A percentile compares a stretch with the other conserved stretches of the same genome.
Conservation (phyloP, 2,888 invertebrate species). For the Apomyelois bistriatella region DNA sequence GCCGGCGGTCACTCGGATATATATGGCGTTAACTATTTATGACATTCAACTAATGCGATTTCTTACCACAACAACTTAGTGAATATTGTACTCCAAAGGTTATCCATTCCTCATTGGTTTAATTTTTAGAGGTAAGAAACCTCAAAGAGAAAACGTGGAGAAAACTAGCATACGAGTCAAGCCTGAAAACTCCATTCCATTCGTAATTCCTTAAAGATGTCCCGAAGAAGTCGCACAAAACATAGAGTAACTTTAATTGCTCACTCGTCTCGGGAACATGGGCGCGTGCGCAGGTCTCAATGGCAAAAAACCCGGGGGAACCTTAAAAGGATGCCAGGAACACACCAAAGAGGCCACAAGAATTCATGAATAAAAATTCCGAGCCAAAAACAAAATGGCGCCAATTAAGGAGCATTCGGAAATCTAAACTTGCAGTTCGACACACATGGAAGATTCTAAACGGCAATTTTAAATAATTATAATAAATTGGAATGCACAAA, state of each 20-base stretch:
- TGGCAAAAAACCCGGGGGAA: constrained; percentile 34
- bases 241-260: constrained; percentile 54
- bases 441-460: constrained; percentile 15
- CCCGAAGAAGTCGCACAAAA: constrained; percentile 26
- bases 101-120: no score
- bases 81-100: no score
- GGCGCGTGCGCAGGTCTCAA: constrained; percentile 46
- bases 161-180: background rate
- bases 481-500: background rate
- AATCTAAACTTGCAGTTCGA: constrained; percentile 46
- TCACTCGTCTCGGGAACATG: constrained; percentile 41
- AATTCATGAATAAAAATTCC: constrained; percentile 69
- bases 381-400: constrained; percentile 55
- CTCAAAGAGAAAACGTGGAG: no score
- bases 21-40: no score
- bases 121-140: no score
- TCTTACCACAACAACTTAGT: no score
- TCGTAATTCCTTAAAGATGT: background rate
- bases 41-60: no score
- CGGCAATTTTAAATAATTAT: background rate
- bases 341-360: constrained; percentile 44
- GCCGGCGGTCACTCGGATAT: no score
- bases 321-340: constrained; percentile 47
- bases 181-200: background rate
- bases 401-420: constrained; percentile 53